Evolutionary conservation across 2,888 invertebrate species (phyloP).

Genomic region (Polyommatus icarus): DNA sequence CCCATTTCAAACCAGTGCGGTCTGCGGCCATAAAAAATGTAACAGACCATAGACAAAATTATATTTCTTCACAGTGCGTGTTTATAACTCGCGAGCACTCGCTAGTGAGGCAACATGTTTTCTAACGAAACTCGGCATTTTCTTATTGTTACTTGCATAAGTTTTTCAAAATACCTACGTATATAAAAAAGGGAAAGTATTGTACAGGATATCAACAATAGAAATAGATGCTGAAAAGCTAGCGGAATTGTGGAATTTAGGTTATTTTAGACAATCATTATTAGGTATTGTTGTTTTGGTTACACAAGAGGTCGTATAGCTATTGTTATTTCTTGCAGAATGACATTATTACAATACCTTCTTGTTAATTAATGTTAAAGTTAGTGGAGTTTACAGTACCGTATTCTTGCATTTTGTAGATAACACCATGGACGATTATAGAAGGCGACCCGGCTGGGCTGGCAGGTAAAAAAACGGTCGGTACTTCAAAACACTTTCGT

Average conservation of each 20-base stretch:
- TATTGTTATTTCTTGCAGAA: not conserved
- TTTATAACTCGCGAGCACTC: not conserved
- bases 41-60: conserved; percentile 18
- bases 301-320: not conserved
- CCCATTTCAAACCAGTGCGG: conserved; percentile 4
- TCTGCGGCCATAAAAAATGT: conserved; percentile 5
- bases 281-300: not conserved
- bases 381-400: not conserved
- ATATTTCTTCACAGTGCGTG: conserved; percentile 27
- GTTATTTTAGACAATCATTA: conserved; percentile 5
- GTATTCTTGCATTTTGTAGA: not conserved
- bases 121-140: conserved; percentile 21
- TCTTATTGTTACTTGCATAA: not conserved
- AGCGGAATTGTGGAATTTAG: not conserved
- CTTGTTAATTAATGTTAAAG: not conserved
- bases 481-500: not conserved
- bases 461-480: not conserved
- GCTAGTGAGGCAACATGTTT: conserved; percentile 11
- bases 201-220: not conserved
- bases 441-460: not conserved
- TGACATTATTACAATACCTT: not conserved
- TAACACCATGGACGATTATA: not conserved
- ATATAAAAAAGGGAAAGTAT: not conserved
- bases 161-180: not conserved
- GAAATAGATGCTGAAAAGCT: not conserved